Percentiles rank a stretch among this genome's conserved stretches.
Conservation (phyloP, 2,888 invertebrate species). For the Sinohyriopsis cumingii region DNA sequence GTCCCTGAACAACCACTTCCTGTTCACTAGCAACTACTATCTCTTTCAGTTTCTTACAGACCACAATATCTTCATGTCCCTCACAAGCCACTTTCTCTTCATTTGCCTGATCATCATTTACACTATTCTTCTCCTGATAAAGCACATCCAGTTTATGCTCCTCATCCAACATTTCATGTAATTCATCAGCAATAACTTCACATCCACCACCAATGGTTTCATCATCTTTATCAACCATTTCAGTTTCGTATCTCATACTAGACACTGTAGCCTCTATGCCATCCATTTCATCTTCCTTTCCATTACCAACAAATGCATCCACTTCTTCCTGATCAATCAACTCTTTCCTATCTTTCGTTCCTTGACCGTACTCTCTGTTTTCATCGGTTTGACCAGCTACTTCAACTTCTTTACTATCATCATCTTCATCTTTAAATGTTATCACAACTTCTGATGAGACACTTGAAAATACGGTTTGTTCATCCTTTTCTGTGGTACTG, state of each 20-base stretch:
- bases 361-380: not conserved
- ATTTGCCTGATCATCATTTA: conserved; percentile 6
- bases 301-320: not conserved
- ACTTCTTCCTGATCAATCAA: too few relatives aligned
- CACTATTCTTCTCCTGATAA: not conserved
- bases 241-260: conserved; percentile 1
- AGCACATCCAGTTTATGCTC: not conserved
- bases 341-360: not conserved
- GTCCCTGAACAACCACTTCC: too few relatives aligned
- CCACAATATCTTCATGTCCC: not conserved
- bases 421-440: conserved; percentile 2
- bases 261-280: not conserved
- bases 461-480: not conserved
- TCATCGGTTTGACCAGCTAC: not conserved
- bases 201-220: conserved; percentile 9
- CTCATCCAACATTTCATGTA: not conserved
- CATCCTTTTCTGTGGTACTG: not conserved
- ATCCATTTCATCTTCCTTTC: conserved; percentile 1
- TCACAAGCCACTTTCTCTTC: conserved; percentile 1
- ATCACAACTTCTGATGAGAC: not conserved
- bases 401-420: conserved; percentile 11
- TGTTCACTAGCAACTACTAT: too few relatives aligned
- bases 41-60: too few relatives aligned
- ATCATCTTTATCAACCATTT: conserved; percentile 5
- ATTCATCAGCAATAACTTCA: conserved; percentile 16